Evolutionary conservation across 1,140 invertebrate species (phyloP).

Genomic region (Trypoxylus dichotomus): DNA sequence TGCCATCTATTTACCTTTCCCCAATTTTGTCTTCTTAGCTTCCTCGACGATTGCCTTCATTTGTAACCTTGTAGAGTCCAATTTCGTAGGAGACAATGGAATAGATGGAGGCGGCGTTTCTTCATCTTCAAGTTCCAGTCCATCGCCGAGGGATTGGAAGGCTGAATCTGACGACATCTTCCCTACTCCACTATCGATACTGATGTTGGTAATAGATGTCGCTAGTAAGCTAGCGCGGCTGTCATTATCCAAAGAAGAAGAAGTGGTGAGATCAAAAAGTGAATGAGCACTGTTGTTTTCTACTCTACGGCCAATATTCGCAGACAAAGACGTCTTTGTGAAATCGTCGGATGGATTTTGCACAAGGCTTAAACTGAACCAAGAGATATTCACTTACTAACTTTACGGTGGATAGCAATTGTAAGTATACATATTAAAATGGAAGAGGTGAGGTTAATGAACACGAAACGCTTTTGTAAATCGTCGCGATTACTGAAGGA

Average conservation of each 20-base stretch:
- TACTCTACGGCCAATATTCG: constrained; percentile 29
- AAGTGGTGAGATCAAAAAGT: constrained; percentile 43
- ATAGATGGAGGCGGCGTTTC: constrained; percentile 7
- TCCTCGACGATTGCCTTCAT: constrained; percentile 53
- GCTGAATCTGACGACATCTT: constrained; percentile 59
- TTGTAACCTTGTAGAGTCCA: constrained; percentile 52
- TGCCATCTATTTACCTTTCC: constrained; percentile 39
- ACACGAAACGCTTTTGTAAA: background rate
- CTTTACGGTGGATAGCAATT: background rate
- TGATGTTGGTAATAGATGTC: constrained; percentile 39
- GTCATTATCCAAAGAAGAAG: constrained; percentile 44
- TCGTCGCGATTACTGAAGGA: background rate
- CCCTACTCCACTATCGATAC: constrained; percentile 58
- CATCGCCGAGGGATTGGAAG: constrained; percentile 51
- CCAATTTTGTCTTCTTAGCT: constrained; percentile 44
- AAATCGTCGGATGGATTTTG: constrained; percentile 30
- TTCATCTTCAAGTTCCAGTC: constrained; percentile 47
- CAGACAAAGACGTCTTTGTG: constrained; percentile 24
- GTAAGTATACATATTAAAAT: background rate
- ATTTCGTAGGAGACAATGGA: constrained; percentile 46
- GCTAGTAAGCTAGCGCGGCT: constrained; percentile 40
- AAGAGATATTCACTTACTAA: background rate
- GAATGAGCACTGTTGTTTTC: constrained; percentile 33
- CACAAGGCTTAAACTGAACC: constrained; percentile 28
- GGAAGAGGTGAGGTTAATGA: background rate